These are phyloP conservation scores for Lates japonicus DNA, from an alignment of 2,797 vertebrate species.

Conservation along the genomic window DNA sequence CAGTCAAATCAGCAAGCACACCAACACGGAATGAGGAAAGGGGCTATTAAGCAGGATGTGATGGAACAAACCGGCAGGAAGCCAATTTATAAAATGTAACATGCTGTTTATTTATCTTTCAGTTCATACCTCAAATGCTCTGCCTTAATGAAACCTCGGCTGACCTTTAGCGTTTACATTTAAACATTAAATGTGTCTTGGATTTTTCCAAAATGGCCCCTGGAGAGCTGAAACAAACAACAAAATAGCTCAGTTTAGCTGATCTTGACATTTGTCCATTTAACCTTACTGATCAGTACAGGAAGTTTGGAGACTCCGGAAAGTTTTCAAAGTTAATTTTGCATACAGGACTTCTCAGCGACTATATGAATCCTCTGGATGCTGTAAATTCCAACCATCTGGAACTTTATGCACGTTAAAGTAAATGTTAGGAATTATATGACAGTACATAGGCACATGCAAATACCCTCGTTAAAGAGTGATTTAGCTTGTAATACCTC, in stretches of 20 bases:
- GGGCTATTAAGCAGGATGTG: slow-evolving; percentile 32
- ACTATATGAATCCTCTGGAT: slow-evolving; percentile 32
- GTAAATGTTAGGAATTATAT: slow-evolving; percentile 42
- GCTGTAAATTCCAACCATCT: slow-evolving; percentile 63
- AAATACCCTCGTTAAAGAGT: slow-evolving; percentile 67
- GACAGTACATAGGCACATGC: slow-evolving; percentile 33
- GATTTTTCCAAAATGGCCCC: neutral
- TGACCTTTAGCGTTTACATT: slow-evolving; percentile 5
- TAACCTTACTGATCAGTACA: slow-evolving; percentile 3
- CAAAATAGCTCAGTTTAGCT: neutral
- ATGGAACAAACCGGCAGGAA: slow-evolving; percentile 32
- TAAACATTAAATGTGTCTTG: neutral
- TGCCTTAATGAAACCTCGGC: slow-evolving; percentile 1
- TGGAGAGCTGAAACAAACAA: neutral
- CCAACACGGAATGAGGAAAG: neutral
- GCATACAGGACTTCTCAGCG: slow-evolving; percentile 7
- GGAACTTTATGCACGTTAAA: slow-evolving; percentile 45
- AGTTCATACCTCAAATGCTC: neutral
- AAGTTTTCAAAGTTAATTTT: slow-evolving; percentile 56
- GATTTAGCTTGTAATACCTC: slow-evolving; percentile 70
- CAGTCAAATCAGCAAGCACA: slow-evolving; percentile 13
- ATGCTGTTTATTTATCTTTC: slow-evolving; percentile 14
- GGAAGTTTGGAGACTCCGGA: slow-evolving; percentile 14
- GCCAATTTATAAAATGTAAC: slow-evolving; percentile 5
- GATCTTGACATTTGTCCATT: neutral